A percentile compares a stretch with the other conserved stretches of the same genome.
Evolutionary conservation across 2,113 vertebrate genomes (phyloP).

Genomic region (Lampris incognitus): DNA sequence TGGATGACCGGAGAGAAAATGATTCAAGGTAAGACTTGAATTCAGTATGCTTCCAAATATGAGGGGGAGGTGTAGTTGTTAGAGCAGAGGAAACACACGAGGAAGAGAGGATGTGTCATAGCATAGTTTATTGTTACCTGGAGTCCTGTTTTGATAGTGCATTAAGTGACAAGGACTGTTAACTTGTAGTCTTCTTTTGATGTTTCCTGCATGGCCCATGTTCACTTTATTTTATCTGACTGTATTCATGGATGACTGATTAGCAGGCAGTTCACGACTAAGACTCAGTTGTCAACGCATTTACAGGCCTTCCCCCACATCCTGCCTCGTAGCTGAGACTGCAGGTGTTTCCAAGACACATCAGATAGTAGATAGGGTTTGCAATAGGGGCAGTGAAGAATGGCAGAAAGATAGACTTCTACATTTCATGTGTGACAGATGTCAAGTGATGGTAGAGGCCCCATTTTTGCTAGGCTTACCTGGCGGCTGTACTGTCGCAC

Average conservation of each 20-base stretch:
- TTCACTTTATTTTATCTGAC: constrained; percentile 21
- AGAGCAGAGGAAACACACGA: neutral
- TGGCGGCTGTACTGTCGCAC: too few relatives aligned
- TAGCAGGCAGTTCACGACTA: constrained; percentile 20
- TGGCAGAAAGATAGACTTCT: constrained; percentile 35
- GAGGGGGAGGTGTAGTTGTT: neutral
- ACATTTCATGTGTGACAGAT: constrained; percentile 8
- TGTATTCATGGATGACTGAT: constrained; percentile 25
- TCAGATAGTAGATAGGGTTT: constrained; percentile 58
- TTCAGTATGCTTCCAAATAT: constrained; percentile 7
- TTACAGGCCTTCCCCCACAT: constrained; percentile 55
- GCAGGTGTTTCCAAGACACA: constrained; percentile 19
- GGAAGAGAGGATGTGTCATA: neutral
- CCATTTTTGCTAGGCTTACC: too few relatives aligned
- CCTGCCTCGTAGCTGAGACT: constrained; percentile 62
- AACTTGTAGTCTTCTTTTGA: neutral
- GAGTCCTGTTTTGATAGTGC: neutral
- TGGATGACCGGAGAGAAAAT: constrained; percentile 3
- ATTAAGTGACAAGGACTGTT: neutral
- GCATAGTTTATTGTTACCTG: neutral
- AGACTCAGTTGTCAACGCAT: constrained; percentile 30
- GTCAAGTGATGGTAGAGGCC: too few relatives aligned
- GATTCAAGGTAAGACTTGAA: constrained; percentile 6
- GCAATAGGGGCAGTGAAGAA: constrained; percentile 52
- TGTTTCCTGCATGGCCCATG: neutral